Evolutionary conservation across 1,140 invertebrate genomes (phyloP).

Genomic region (fruit fly (Drosophila melanogaster)): Release_6_plus_ISO1_MT NT_037436.4:9187001-9187500

Average conservation of each 20-base stretch:
- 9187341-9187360: constrained; percentile 46
- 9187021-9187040: constrained; percentile 57
- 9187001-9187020: constrained; percentile 52
- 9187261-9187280: constrained; percentile 1
- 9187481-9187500: background rate
- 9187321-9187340: constrained; percentile 16
- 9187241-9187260: constrained; percentile 1
- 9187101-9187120: background rate
- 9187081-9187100: background rate
- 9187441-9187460: constrained; percentile 53
- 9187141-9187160: constrained; percentile 57
- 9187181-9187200: constrained; percentile 73
- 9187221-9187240: constrained; percentile 11
- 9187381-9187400: constrained; percentile 58
- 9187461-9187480: constrained; percentile 10
- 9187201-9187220: constrained; percentile 49
- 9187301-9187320: constrained; percentile 40
- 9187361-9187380: constrained; percentile 54
- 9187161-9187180: constrained; percentile 52
- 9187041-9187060: constrained; percentile 44
- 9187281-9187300: constrained; percentile 7
- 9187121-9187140: constrained; percentile 5
- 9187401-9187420: constrained; percentile 61
- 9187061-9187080: background rate
- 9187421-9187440: constrained; percentile 65